These are phyloP conservation scores for Alfaro cultratus DNA, from an alignment of 2,797 vertebrate genomes.

Conservation along the genomic window DNA sequence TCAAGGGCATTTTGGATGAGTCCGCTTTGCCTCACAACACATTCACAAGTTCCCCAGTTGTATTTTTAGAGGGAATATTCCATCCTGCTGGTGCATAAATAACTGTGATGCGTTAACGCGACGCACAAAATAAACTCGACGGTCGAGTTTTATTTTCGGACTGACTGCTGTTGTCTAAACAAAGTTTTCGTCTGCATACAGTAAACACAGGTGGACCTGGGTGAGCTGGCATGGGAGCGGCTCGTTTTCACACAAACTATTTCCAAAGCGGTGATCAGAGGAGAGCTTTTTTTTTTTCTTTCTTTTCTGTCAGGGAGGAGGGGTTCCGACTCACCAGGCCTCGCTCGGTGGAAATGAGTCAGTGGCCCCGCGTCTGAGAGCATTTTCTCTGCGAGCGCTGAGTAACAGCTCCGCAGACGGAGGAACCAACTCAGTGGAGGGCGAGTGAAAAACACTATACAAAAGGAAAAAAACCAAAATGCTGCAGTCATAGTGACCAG, in stretches of 20 bases:
- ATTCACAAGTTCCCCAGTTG: neutral
- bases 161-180: slow-evolving; percentile 2
- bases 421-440: slow-evolving; percentile 31
- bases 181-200: slow-evolving; percentile 9
- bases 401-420: slow-evolving; percentile 40
- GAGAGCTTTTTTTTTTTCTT: neutral
- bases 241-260: slow-evolving; percentile 11
- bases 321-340: slow-evolving; percentile 20
- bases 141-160: slow-evolving; percentile 7
- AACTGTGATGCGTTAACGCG: slow-evolving; percentile 14
- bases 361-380: slow-evolving; percentile 22
- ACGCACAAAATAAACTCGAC: slow-evolving; percentile 6
- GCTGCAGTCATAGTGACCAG: slow-evolving; percentile 57
- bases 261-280: slow-evolving; percentile 18
- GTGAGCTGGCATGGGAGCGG: slow-evolving; percentile 39
- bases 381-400: slow-evolving; percentile 46
- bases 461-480: slow-evolving; percentile 65
- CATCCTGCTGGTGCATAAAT: neutral
- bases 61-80: slow-evolving; percentile 1
- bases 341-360: slow-evolving; percentile 58
- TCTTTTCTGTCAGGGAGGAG: slow-evolving; percentile 34
- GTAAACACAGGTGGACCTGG: slow-evolving; percentile 28
- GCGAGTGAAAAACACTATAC: slow-evolving; percentile 40
- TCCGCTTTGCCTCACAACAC: neutral
- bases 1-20: neutral